These are phyloP conservation scores for Tenualosa thibaudeaui DNA, from an alignment of 2,797 vertebrate species.

Conservation along the genomic window DNA sequence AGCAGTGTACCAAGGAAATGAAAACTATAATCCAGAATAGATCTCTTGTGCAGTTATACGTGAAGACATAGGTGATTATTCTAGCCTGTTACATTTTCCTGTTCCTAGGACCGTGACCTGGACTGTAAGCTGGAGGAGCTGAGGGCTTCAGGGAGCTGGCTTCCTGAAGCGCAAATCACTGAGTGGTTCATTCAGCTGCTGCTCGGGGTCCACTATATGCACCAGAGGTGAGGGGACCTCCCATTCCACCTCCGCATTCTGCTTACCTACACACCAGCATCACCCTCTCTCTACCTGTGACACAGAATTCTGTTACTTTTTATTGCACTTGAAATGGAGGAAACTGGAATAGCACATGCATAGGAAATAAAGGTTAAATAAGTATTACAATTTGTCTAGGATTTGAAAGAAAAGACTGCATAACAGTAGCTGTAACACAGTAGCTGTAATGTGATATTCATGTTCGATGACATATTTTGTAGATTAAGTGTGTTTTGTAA, in stretches of 20 bases:
- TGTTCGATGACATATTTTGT: background rate
- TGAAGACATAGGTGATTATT: too few relatives aligned
- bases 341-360: background rate
- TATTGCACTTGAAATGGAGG: background rate
- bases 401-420: too few relatives aligned
- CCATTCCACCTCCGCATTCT: background rate
- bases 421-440: background rate
- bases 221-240: slow-evolving; percentile 74
- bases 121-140: slow-evolving; percentile 81
- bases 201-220: slow-evolving; percentile 84
- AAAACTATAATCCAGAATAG: too few relatives aligned
- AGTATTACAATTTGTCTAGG: too few relatives aligned
- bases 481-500: background rate
- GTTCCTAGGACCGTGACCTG: slow-evolving; percentile 78
- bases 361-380: too few relatives aligned
- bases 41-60: too few relatives aligned
- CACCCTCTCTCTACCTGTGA: too few relatives aligned
- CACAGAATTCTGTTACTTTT: background rate
- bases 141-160: slow-evolving; percentile 67
- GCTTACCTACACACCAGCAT: background rate
- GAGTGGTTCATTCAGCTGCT: slow-evolving; percentile 85
- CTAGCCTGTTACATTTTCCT: background rate
- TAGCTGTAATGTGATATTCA: background rate
- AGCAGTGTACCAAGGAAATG: too few relatives aligned
- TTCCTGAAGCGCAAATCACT: slow-evolving; percentile 75